Evolutionary conservation across 2,888 invertebrate species (phyloP).

Genomic region (Ceriagrion tenellum): DNA sequence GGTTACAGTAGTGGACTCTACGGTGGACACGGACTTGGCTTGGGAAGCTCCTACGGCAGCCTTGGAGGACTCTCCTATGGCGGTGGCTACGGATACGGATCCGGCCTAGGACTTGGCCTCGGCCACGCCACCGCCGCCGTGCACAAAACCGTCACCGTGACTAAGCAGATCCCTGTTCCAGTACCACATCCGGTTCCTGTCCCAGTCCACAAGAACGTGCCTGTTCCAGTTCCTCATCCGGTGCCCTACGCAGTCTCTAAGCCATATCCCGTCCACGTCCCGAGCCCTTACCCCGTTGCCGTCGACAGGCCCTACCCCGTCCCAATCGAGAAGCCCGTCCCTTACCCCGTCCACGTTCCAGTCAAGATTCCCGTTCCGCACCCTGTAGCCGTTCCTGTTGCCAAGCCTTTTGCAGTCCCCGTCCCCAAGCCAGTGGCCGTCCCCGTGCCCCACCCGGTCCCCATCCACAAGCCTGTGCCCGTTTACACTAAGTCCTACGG

Average conservation of each 20-base stretch:
- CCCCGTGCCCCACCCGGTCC: conserved; percentile 84
- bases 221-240: conserved; percentile 65
- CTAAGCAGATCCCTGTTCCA: conserved; percentile 48
- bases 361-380: conserved; percentile 83
- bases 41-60: background rate
- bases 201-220: conserved; percentile 69
- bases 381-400: conserved; percentile 72
- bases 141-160: conserved; percentile 59
- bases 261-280: conserved; percentile 64
- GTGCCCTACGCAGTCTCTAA: conserved; percentile 20
- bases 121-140: background rate
- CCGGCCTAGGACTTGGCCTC: conserved; percentile 8
- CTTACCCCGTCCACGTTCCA: conserved; percentile 79
- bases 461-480: conserved; percentile 75
- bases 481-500: conserved; percentile 44
- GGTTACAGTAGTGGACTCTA: background rate
- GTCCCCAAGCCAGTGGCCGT: conserved; percentile 80
- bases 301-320: conserved; percentile 54
- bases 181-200: conserved; percentile 60
- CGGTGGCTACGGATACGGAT: conserved; percentile 9
- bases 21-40: background rate
- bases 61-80: conserved; percentile 26
- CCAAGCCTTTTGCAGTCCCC: conserved; percentile 84
- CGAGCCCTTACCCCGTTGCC: conserved; percentile 58
- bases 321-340: conserved; percentile 34